phyloP scores from a whole-genome alignment of 2,113 vertebrate species.

The Proterorhinus semilunaris region DNA sequence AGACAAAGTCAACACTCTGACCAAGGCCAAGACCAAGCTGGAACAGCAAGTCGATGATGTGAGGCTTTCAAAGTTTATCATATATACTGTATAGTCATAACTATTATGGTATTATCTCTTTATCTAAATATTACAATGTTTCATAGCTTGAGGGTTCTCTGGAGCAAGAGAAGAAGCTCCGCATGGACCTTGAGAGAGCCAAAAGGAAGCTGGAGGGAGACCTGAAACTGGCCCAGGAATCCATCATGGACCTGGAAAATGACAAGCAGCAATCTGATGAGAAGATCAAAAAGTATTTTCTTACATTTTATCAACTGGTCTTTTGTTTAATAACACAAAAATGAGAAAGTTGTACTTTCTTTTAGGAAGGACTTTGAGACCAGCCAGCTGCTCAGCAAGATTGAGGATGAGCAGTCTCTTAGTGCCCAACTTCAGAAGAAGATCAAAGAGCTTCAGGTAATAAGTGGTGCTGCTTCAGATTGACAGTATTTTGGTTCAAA shows the following conservation, averaged over 20 bases:
- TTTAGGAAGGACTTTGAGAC: conserved; percentile 59
- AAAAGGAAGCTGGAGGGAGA: conserved; percentile 75
- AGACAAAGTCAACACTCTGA: conserved; percentile 82
- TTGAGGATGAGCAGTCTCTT: conserved; percentile 60
- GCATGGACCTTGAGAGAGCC: conserved; percentile 82
- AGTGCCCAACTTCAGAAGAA: conserved; percentile 56
- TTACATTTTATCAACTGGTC: neutral
- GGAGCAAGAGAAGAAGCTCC: conserved; percentile 86
- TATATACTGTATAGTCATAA: no score
- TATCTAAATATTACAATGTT: neutral
- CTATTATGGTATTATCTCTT: no score
- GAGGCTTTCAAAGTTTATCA: conserved; percentile 3
- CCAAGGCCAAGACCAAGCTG: conserved; percentile 76
- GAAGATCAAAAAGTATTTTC: conserved; percentile 67
- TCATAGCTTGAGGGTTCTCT: conserved; percentile 82
- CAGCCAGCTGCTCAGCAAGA: conserved; percentile 64
- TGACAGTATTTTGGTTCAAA: neutral
- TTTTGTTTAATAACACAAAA: no score
- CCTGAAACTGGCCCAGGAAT: conserved; percentile 74
- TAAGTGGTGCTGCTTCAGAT: neutral
- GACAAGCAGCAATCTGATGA: conserved; percentile 71
- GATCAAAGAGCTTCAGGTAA: conserved; percentile 74
- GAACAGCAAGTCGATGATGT: conserved; percentile 79
- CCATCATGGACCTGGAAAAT: conserved; percentile 74
- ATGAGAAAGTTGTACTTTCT: neutral